Base-by-base conservation (phyloP, 2,113 vertebrate species). In the Anoplopoma fimbria region DNA sequence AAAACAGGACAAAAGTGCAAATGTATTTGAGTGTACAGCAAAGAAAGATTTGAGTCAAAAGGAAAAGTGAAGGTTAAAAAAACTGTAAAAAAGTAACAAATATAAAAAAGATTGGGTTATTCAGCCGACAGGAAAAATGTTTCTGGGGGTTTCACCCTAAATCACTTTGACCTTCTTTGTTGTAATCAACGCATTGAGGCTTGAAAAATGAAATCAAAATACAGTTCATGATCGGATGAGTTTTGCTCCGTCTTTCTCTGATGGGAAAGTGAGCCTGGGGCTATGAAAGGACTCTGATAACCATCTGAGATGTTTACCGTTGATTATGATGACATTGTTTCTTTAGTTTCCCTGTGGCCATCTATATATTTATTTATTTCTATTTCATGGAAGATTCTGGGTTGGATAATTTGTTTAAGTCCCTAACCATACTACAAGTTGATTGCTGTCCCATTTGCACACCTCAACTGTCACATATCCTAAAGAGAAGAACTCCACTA, bases 1-100 rank as follows among this genome's bases (percentile, higher is more conserved):
- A 91, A 91, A 89, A 85, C 42, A 79, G 67, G 69, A 27, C 68
- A 72, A 89, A 90, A 71, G 84, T 92, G 87, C 75, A 91, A 92
- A 90, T 87, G 75, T 82, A 69, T 92, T 78, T 83, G 82, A 77
- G 64, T 79, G 70, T 78, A 86, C 49, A 74, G 73, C 67, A 79
- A 80, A 88, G 58, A 90, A 71, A 75, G 33, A 80, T 73, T 81
- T 73, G 53, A 89, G 74, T 84, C 40, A 80, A 83, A 77, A 61
- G 40, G 31, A 78, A 85, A 79, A 76, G 57, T 42, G 25, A 76
- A 78, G 42, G 68, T 74, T 82, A 49, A 63, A 67, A 70, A 62
- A 62, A 34, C 29, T 9, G 7, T 21, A 33, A 25, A 23, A 69
- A 29, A 45, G 14, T 12, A 42, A 34, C n/a, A 65, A 70, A 79